phyloP scores from a whole-genome alignment of 1,140 invertebrate genomes.

The Stenopsyche tienmushanensis region DNA sequence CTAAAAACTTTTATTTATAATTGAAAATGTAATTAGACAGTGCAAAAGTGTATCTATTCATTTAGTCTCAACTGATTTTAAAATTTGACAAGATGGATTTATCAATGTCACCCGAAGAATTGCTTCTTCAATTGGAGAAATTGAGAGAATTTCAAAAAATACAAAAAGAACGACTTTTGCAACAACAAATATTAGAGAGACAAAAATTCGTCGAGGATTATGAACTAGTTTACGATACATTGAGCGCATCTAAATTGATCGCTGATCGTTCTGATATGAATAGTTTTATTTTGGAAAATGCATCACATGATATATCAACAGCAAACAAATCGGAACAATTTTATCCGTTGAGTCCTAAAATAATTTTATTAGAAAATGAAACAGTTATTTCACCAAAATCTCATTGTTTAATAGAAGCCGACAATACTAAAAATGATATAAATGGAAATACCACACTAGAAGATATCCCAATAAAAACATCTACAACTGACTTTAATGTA shows the following conservation, averaged over 20 bases:
- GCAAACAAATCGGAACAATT: too few relatives aligned
- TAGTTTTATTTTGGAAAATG: too few relatives aligned
- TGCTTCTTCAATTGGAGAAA: constrained; percentile 33
- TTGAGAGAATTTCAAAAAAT: constrained; percentile 25
- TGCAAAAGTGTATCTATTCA: too few relatives aligned
- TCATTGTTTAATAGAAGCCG: not conserved
- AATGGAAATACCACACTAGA: constrained; percentile 5
- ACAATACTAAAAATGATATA: not conserved
- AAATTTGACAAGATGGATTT: constrained; percentile 32
- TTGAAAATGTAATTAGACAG: too few relatives aligned
- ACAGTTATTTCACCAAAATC: not conserved
- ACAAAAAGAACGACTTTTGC: constrained; percentile 23
- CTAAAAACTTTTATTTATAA: too few relatives aligned
- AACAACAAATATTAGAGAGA: constrained; percentile 24
- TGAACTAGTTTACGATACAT: not conserved
- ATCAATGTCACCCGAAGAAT: constrained; percentile 19
- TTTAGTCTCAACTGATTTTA: too few relatives aligned
- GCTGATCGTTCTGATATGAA: not conserved
- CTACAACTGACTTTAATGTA: constrained; percentile 23
- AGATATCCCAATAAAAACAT: constrained; percentile 15
- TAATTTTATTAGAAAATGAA: too few relatives aligned
- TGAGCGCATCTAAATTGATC: not conserved
- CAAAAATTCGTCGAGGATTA: constrained; percentile 18
- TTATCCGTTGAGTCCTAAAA: too few relatives aligned
- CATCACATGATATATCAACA: too few relatives aligned